Evolutionary conservation across 1,140 invertebrate species (phyloP).

Genomic region (Metopolophium dirhodum): DNA sequence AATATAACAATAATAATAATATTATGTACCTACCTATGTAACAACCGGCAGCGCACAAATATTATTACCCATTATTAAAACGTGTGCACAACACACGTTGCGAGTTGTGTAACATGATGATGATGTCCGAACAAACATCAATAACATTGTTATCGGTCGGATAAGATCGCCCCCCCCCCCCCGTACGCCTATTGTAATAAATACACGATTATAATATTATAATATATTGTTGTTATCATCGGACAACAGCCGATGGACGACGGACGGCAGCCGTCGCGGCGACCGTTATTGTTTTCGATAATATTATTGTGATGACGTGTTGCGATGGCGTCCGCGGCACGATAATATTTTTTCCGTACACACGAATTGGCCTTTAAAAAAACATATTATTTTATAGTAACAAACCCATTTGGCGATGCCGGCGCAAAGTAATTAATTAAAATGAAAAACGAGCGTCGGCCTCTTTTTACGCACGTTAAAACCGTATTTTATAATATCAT

Average conservation of each 20-base stretch:
- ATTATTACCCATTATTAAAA: not conserved
- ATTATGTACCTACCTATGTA: too few relatives aligned
- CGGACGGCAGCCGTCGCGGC: not conserved
- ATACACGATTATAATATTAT: not conserved
- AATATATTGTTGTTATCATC: not conserved
- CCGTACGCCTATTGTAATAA: not conserved
- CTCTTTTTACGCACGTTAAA: too few relatives aligned
- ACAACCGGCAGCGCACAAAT: not conserved
- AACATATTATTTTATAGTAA: not conserved
- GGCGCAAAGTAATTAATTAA: not conserved
- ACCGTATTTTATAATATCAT: too few relatives aligned
- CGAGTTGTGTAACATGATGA: too few relatives aligned
- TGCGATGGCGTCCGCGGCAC: too few relatives aligned
- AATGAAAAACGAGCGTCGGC: not conserved
- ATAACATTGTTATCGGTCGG: not conserved
- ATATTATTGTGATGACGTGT: too few relatives aligned
- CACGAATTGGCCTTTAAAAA: not conserved
- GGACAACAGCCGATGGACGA: not conserved
- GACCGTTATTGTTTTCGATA: not conserved
- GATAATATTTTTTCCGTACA: not conserved
- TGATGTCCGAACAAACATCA: not conserved
- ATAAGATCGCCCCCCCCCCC: not conserved
- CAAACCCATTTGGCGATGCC: not conserved
- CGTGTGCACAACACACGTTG: not conserved
- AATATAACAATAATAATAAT: not conserved